Percentiles rank a stretch among this genome's conserved stretches.
Evolutionary conservation across 2,888 invertebrate genomes (phyloP).

Genomic region (Suillia variegata): DNA sequence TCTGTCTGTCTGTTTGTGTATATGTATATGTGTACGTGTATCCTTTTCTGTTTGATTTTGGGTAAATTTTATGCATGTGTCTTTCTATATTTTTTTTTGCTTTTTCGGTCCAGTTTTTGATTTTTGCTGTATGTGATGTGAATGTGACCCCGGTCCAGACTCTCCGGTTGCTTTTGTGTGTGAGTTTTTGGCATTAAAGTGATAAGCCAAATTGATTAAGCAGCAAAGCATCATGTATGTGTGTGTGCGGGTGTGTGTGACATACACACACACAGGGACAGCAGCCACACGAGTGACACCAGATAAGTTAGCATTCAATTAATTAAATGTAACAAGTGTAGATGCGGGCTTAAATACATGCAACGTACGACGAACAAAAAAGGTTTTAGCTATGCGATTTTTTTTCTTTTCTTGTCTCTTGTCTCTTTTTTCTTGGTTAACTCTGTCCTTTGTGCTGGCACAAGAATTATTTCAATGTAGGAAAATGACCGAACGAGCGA

Average conservation of each 20-base stretch:
- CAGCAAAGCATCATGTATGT: constrained; percentile 9
- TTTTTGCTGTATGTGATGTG: constrained; percentile 1
- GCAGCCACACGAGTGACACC: neutral
- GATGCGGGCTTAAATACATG: neutral
- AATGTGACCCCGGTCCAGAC: too few relatives aligned
- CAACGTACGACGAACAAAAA: neutral
- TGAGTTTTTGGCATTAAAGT: constrained; percentile 26
- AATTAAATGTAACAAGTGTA: constrained; percentile 27
- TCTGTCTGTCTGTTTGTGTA: neutral
- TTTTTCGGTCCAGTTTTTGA: too few relatives aligned
- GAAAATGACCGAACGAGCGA: neutral
- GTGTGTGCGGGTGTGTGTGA: too few relatives aligned
- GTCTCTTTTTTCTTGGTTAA: too few relatives aligned
- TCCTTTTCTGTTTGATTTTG: constrained; percentile 6
- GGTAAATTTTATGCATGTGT: neutral
- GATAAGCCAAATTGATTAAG: constrained; percentile 32
- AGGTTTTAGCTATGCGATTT: neutral
- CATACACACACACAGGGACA: neutral
- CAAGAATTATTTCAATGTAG: too few relatives aligned
- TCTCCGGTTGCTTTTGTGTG: constrained; percentile 20
- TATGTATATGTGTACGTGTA: neutral
- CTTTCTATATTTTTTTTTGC: too few relatives aligned
- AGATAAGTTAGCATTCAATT: constrained; percentile 25
- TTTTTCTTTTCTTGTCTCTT: too few relatives aligned
- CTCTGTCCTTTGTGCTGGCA: too few relatives aligned